Evolutionary conservation across 2,113 vertebrate genomes (phyloP), one percentile per base, ranked within the genome.

Genomic region (Athene cunicularia): DNA sequence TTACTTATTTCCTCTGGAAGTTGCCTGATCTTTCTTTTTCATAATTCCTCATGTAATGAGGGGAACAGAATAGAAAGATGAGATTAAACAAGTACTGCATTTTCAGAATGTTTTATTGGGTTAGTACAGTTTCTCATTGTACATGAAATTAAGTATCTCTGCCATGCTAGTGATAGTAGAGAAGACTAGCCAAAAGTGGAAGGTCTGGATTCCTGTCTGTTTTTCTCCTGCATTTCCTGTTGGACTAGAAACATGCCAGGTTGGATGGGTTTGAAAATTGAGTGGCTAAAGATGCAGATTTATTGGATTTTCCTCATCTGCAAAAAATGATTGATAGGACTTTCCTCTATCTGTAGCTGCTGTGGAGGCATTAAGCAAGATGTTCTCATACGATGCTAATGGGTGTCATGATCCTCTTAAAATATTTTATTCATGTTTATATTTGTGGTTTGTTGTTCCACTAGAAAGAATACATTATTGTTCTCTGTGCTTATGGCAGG

Each of bases 41-140:
- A 32, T 19, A 16, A 17, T 66, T 56, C 49, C 45, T 26, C 0
- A 0, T 37, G 27, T 9, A 13, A 3, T 1, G 16, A 67, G 32
- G 19, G 21, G 41, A 60, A 4, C 5, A 60, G 45, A 23, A 6
- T 8, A 23, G 62, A 26, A n/a, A 9, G 41, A 52, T 23, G 70
- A 68, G 20, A 3, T 13, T 8, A 13, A 52, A 35, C 24, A 11
- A 24, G 9, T 47, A 3, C 30, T 67, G 60, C 13, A 6, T 67
- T 60, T 64, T 41, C 5, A 0, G n/a, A 32, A 4, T 11, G 1
- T 30, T 62, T 50, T 14, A 27, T 14, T 33, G 84, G 20, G 3
- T 50, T 19, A 12, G 21, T 59, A 47, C 35, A 74, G 56, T 41
- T 86, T 30, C n/a, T 22, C 14, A 4, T 21, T 18, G 20, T 13